Evolutionary conservation across 1,140 invertebrate genomes (phyloP).

Genomic region (Helicoverpa zea): DNA sequence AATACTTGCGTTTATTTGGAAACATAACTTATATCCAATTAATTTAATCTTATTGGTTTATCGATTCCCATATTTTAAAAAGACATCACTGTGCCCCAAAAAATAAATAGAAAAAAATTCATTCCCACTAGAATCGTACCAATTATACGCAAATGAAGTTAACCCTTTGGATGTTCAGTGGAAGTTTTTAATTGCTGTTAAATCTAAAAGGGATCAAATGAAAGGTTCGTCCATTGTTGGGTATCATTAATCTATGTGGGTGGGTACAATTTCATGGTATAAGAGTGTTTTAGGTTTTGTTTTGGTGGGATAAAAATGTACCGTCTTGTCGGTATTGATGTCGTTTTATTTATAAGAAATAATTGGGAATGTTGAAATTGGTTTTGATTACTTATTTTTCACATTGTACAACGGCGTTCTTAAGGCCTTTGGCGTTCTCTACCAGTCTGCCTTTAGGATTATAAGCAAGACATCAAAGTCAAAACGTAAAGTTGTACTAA

Average conservation of each 20-base stretch:
- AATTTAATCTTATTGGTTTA: too few species aligned
- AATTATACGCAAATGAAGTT: slow-evolving; percentile 80
- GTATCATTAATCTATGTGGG: slow-evolving; percentile 82
- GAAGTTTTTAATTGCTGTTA: slow-evolving; percentile 85
- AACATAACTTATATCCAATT: too few species aligned
- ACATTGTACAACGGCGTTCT: too few species aligned
- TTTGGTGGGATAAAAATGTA: neutral
- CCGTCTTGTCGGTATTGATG: neutral
- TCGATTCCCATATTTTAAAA: too few species aligned
- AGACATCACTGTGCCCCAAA: neutral
- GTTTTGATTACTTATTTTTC: too few species aligned
- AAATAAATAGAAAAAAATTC: slow-evolving; percentile 27
- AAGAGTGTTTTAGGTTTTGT: slow-evolving; percentile 19
- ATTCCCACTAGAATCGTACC: slow-evolving; percentile 63
- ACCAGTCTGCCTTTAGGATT: too few species aligned
- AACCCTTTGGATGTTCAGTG: slow-evolving; percentile 77
- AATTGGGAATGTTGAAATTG: too few species aligned
- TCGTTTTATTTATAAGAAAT: slow-evolving; percentile 40
- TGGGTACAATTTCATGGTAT: slow-evolving; percentile 72
- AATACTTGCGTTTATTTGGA: too few species aligned
- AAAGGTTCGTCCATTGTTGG: slow-evolving; percentile 70
- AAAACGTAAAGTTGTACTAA: too few species aligned
- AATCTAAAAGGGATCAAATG: slow-evolving; percentile 75
- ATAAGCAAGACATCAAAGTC: too few species aligned
- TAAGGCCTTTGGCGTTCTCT: too few species aligned